Base-by-base conservation (phyloP, 2,888 invertebrate genomes). In the Ferdinandea cuprea region DNA sequence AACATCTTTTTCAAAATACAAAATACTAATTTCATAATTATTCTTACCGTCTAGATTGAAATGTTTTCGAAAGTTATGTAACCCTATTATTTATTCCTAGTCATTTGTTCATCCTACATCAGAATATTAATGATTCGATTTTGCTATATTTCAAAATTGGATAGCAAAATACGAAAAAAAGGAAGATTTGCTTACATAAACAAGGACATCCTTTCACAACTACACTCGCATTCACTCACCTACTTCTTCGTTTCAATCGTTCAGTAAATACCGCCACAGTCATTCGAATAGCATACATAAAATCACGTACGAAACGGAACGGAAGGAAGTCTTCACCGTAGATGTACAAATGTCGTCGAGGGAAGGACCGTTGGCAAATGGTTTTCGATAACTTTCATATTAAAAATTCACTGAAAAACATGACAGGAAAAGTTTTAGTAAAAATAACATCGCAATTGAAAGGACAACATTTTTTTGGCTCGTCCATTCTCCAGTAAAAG, bases 41-140 rank as follows among this genome's bases (percentile, higher is more conserved):
- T 40, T 58, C 8, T 13, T 44, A 35, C 17, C 37, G 28, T 48
- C 13, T 17, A 13, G 11, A 13, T n/a, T 25, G 48, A 65, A 50
- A 19, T 25, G n/a, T 42, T 25, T 40, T 25, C 28, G 15, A 63
- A 63, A 73, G 50, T 59, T 71, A 21, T 46, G 37, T 59, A 40
- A 13, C 15, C 37, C 35, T 28, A n/a, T n/a, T n/a, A n/a, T n/a
- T n/a, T n/a, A n/a, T n/a, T n/a, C n/a, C n/a, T n/a, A n/a, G n/a
- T n/a, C n/a, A n/a, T n/a, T n/a, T n/a, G n/a, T n/a, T 9, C 19
- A 8, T 46, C 37, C 46, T 7, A n/a, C 50, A 11, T 25, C 13
- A 35, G 74, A 76, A 76, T 76, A 76, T 59, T 76, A 68, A 76
- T 59, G 44, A 44, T 44, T 52, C 52, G 19, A 68, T 25, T 44